Percentiles rank a stretch among this genome's conserved stretches.
These are phyloP conservation scores for Melierax canorus DNA, from an alignment of 2,113 vertebrate species.

Conservation along the genomic window DNA sequence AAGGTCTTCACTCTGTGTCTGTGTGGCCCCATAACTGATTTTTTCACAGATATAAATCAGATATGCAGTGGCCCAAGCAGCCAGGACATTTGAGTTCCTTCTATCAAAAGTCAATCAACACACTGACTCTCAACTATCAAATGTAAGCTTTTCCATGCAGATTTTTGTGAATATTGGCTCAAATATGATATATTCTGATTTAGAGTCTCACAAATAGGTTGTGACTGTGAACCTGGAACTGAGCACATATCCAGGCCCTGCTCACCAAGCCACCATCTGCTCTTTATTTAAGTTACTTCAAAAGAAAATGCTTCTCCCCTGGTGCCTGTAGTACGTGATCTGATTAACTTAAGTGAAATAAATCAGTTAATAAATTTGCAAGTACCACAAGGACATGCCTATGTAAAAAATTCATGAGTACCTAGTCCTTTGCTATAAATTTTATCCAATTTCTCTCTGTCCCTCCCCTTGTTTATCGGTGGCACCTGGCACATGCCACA, in stretches of 20 bases:
- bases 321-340: neutral
- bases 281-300: conserved; percentile 10
- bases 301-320: neutral
- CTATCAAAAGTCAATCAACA: neutral
- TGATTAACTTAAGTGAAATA: neutral
- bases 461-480: neutral
- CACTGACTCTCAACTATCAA: neutral
- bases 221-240: neutral
- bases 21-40: neutral
- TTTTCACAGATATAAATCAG: neutral
- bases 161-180: neutral
- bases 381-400: neutral
- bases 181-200: neutral
- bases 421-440: neutral
- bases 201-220: neutral
- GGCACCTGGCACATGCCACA: neutral
- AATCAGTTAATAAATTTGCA: neutral
- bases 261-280: neutral
- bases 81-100: neutral
- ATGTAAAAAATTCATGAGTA: neutral
- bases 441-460: neutral
- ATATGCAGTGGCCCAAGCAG: neutral
- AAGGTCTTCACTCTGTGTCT: neutral
- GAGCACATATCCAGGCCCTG: neutral
- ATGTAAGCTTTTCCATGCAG: neutral